Base-by-base conservation (phyloP, 2,888 invertebrate species). In the Harpalus rufipes region DNA sequence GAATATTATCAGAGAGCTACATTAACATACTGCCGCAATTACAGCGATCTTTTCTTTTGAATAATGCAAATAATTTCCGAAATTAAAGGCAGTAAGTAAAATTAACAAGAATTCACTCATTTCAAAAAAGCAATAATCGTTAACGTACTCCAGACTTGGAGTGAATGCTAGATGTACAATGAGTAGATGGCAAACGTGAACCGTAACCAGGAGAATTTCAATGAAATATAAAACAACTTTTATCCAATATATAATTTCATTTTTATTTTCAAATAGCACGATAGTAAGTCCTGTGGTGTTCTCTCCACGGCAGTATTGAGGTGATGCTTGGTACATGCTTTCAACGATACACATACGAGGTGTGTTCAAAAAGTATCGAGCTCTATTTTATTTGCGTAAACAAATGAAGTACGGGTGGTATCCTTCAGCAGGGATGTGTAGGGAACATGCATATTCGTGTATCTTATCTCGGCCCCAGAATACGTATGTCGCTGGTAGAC, bases 41-140 rank as follows among this genome's bases (percentile, higher is more conserved):
- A 84, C 72, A 44, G 44, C 76, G 78, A 84, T 84, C 84, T 76
- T 84, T 84, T 84, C 84, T 78, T 84, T 78, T 84, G 84, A 84
- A 84, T 84, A 84, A 84, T 84, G 59, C 84, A 84, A 84, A 84
- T 84, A 84, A 84, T 84, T 84, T 84, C 63, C 51, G 78, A 78
- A 84, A 84, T 84, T 84, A 84, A 84, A 84, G 76, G 78, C 78
- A 78, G 63, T 78, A 44, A 44, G 32, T 63, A 78, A 76, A 84
- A 78, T 63, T 76, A 76, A 84, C 78, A 84, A 78, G 78, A 65
- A 84, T 84, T 84, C 78, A 78, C 51, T 84, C 84, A 84, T 78
- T 78, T 84, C 78, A 65, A 84, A 84, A 84, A 84, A 68, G 63
- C 51, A 78, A 84, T 84, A 84, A 84, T 84, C 84, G 65, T 84